These are phyloP conservation scores for Cremastobaeus sp. DNA, from an alignment of 2,888 invertebrate species.

Conservation along the genomic window DNA sequence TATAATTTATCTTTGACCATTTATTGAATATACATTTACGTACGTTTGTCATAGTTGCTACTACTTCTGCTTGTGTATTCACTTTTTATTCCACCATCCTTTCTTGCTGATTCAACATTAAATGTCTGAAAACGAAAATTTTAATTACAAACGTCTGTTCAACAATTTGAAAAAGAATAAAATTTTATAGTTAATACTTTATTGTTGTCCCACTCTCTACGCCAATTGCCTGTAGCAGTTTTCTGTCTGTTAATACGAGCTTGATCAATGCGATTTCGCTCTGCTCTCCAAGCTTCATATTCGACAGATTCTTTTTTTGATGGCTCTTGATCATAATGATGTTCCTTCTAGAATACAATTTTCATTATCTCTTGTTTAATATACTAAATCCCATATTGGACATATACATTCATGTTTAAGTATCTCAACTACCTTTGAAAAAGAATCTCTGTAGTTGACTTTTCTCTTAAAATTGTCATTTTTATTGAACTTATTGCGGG, in stretches of 20 bases:
- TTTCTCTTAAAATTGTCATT: slow-evolving; percentile 65
- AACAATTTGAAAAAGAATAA: not conserved
- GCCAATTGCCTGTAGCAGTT: slow-evolving; percentile 78
- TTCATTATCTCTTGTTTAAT: not conserved
- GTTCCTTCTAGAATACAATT: slow-evolving; percentile 39
- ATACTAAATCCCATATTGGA: too few species aligned
- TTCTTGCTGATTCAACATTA: slow-evolving; percentile 60
- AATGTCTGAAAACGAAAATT: slow-evolving; percentile 53
- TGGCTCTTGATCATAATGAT: slow-evolving; percentile 54
- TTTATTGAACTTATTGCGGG: slow-evolving; percentile 64
- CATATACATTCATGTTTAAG: too few species aligned
- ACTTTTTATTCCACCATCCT: slow-evolving; percentile 53
- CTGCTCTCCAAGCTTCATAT: slow-evolving; percentile 78
- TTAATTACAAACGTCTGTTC: too few species aligned
- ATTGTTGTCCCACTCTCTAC: slow-evolving; percentile 78
- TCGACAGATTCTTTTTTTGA: slow-evolving; percentile 70
- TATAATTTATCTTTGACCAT: not conserved
- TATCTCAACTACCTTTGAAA: slow-evolving; percentile 64
- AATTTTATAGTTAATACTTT: slow-evolving; percentile 66
- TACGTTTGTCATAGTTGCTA: slow-evolving; percentile 68
- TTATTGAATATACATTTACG: slow-evolving; percentile 52
- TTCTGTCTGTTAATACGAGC: slow-evolving; percentile 77
- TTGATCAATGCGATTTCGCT: slow-evolving; percentile 77
- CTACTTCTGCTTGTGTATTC: slow-evolving; percentile 63
- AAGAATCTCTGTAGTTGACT: slow-evolving; percentile 65